Conservation (phyloP, 2,113 vertebrate species). For the Daboia siamensis region DNA sequence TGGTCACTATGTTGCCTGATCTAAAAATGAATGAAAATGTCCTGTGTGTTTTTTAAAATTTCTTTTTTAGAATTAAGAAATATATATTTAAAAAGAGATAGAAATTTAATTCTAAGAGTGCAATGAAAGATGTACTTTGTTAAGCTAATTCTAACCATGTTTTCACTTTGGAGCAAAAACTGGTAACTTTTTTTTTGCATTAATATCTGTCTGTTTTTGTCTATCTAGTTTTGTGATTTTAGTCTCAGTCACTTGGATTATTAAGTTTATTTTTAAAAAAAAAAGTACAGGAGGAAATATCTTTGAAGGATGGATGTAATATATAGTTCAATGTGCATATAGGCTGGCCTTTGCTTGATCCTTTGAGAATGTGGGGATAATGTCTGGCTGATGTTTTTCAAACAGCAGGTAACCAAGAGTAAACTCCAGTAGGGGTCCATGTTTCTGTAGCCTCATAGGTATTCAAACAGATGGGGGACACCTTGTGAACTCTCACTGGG, state of each 20-base stretch:
- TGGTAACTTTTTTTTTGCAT: conserved; percentile 4
- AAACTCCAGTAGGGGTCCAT: conserved; percentile 86
- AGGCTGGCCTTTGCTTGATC: conserved; percentile 89
- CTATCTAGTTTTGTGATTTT: conserved; percentile 41
- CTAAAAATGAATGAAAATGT: background rate
- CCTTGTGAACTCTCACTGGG: conserved; percentile 90
- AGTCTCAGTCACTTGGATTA: conserved; percentile 36
- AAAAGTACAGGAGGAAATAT: conserved; percentile 33
- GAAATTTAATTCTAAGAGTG: background rate
- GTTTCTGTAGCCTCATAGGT: conserved; percentile 80
- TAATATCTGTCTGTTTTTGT: conserved; percentile 41
- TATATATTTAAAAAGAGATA: background rate
- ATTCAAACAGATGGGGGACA: conserved; percentile 91
- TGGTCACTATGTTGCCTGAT: background rate
- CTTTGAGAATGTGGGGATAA: conserved; percentile 80
- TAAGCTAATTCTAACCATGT: background rate
- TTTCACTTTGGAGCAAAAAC: conserved; percentile 14
- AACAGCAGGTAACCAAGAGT: conserved; percentile 95
- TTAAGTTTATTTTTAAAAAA: conserved; percentile 43
- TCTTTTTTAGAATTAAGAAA: background rate
- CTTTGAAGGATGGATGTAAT: conserved; percentile 60
- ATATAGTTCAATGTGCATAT: conserved; percentile 74
- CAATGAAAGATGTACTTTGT: background rate
- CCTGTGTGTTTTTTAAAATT: background rate
- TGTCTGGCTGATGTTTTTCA: conserved; percentile 95